A percentile compares a stretch with the other conserved stretches of the same genome.
Evolutionary conservation across 2,888 invertebrate genomes (phyloP).

Genomic region (Hydropsyche betteni): DNA sequence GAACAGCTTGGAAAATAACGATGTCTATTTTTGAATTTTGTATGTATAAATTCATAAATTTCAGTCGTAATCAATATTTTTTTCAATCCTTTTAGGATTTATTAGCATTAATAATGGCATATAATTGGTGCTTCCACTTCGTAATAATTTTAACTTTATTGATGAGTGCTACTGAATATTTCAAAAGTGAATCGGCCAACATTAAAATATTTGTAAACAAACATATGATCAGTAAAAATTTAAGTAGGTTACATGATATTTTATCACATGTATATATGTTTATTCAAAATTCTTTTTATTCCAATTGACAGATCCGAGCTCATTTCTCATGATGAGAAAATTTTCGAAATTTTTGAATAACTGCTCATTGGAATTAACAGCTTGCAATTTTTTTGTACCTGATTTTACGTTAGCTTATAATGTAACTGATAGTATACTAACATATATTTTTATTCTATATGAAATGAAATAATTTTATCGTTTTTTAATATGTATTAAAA

Average conservation of each 20-base stretch:
- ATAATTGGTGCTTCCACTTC: constrained; percentile 15
- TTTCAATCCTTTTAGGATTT: neutral
- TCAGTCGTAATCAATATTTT: neutral
- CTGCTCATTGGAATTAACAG: neutral
- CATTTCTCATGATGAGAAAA: neutral
- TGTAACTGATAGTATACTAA: neutral
- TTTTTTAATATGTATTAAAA: neutral
- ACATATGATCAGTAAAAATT: neutral
- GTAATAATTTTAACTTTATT: neutral
- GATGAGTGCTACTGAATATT: constrained; percentile 2
- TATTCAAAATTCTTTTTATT: neutral
- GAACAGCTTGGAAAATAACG: neutral
- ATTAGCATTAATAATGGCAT: neutral
- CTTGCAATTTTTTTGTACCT: constrained; percentile 5
- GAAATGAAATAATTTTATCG: neutral
- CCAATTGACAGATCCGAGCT: neutral
- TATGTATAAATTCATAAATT: neutral
- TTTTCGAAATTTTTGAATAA: constrained; percentile 13
- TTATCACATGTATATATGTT: neutral
- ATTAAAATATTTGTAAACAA: constrained; percentile 3
- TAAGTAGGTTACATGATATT: neutral
- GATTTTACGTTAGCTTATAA: constrained; percentile 10
- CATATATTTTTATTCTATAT: constrained; percentile 9
- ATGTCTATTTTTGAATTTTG: neutral
- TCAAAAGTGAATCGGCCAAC: constrained; percentile 3